A percentile compares a stretch with the other conserved stretches of the same genome.
phyloP scores from a whole-genome alignment of 2,113 vertebrate genomes.

The Malurus elegans region DNA sequence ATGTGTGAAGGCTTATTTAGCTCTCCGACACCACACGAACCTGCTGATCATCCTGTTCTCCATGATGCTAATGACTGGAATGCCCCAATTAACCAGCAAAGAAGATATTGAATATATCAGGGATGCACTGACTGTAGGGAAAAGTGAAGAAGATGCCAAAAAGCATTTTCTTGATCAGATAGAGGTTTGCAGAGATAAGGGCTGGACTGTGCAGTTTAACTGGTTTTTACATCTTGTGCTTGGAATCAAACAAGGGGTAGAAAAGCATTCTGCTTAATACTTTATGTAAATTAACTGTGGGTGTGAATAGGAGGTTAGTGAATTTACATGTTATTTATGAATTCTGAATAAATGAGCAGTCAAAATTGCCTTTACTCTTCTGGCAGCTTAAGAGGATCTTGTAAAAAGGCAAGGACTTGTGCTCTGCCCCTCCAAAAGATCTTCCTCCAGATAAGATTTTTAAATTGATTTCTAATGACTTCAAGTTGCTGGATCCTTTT shows the following conservation, averaged over 20 bases:
- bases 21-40: constrained; percentile 95
- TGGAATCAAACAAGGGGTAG: constrained; percentile 96
- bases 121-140: constrained; percentile 91
- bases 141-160: constrained; percentile 88
- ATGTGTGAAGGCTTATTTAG: constrained; percentile 93
- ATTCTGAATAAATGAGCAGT: constrained; percentile 13
- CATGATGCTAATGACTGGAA: constrained; percentile 99
- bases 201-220: constrained; percentile 98
- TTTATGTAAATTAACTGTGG: not conserved
- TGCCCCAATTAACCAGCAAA: constrained; percentile 97
- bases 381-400: constrained; percentile 23
- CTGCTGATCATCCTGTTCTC: constrained; percentile 97
- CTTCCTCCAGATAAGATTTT: not conserved
- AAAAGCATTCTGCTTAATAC: constrained; percentile 87
- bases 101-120: constrained; percentile 98
- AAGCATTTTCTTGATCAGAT: constrained; percentile 97
- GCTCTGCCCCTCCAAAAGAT: not conserved
- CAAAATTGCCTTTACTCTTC: constrained; percentile 22
- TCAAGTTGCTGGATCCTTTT: not conserved
- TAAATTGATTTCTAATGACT: not conserved
- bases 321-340: constrained; percentile 33
- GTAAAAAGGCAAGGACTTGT: not conserved
- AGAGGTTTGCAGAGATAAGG: constrained; percentile 97
- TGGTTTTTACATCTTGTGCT: constrained; percentile 98
- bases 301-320: not conserved